Evolutionary conservation across 1,140 invertebrate genomes (phyloP).

Genomic region (Drosophila elegans): DNA sequence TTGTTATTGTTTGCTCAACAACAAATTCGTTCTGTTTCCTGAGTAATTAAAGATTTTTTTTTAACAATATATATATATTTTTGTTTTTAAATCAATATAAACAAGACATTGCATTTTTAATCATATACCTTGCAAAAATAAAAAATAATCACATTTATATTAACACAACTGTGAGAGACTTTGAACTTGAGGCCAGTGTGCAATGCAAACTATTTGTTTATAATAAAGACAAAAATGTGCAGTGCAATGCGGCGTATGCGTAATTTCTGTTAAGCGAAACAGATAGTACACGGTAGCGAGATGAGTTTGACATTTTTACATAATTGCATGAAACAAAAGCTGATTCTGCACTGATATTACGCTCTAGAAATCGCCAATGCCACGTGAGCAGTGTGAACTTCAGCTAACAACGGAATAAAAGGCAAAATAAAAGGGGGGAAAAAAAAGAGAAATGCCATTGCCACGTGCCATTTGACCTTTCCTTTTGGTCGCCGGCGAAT

Average conservation of each 20-base stretch:
- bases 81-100: slow-evolving; percentile 6
- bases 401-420: slow-evolving; percentile 8
- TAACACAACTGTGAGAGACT: slow-evolving; percentile 16
- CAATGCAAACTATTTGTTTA: slow-evolving; percentile 38
- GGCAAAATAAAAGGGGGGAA: background rate
- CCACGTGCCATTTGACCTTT: slow-evolving; percentile 78
- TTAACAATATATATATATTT: background rate
- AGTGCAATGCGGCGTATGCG: slow-evolving; percentile 50
- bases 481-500: slow-evolving; percentile 26
- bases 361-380: slow-evolving; percentile 42
- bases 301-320: slow-evolving; percentile 51
- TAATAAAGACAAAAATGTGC: slow-evolving; percentile 11
- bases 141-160: slow-evolving; percentile 13
- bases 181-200: slow-evolving; percentile 40
- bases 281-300: slow-evolving; percentile 1
- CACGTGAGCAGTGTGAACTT: slow-evolving; percentile 57
- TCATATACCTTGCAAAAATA: slow-evolving; percentile 22
- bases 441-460: slow-evolving; percentile 48
- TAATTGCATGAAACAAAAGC: slow-evolving; percentile 41
- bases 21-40: slow-evolving; percentile 35
- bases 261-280: slow-evolving; percentile 27
- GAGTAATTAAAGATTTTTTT: slow-evolving; percentile 13
- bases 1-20: slow-evolving; percentile 29
- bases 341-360: slow-evolving; percentile 45
- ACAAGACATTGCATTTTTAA: slow-evolving; percentile 17